Conservation (phyloP, 2,797 vertebrate genomes). For the Rhincodon typus region DNA sequence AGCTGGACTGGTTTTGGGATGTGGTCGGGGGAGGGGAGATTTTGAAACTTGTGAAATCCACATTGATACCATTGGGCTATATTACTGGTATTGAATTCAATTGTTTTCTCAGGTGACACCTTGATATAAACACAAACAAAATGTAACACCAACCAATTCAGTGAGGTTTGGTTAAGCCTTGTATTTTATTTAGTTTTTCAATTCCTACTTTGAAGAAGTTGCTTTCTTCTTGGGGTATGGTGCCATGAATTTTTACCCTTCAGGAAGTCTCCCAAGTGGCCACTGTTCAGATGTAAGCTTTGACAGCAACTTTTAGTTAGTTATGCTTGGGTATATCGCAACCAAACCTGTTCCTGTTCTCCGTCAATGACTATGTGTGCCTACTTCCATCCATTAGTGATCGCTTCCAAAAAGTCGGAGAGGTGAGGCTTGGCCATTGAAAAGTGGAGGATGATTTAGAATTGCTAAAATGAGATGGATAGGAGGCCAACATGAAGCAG, state of each 20-base stretch:
- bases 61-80: no score
- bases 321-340: neutral
- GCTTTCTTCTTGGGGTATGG: neutral
- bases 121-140: neutral
- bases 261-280: neutral
- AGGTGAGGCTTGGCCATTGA: neutral
- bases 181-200: neutral
- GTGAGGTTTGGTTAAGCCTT: neutral
- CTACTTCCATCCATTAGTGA: neutral
- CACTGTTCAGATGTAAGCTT: neutral
- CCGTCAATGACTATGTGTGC: neutral
- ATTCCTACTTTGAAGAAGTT: neutral
- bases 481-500: neutral
- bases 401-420: neutral
- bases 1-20: no score
- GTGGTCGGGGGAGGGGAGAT: no score
- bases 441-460: neutral
- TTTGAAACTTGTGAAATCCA: no score
- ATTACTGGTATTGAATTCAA: neutral
- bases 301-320: neutral
- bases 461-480: neutral
- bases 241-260: neutral
- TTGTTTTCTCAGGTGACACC: neutral
- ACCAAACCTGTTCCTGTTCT: neutral
- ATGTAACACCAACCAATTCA: neutral